Evolutionary conservation across 2,888 invertebrate species (phyloP).

Genomic region (Branchipolynoe longqiensis): DNA sequence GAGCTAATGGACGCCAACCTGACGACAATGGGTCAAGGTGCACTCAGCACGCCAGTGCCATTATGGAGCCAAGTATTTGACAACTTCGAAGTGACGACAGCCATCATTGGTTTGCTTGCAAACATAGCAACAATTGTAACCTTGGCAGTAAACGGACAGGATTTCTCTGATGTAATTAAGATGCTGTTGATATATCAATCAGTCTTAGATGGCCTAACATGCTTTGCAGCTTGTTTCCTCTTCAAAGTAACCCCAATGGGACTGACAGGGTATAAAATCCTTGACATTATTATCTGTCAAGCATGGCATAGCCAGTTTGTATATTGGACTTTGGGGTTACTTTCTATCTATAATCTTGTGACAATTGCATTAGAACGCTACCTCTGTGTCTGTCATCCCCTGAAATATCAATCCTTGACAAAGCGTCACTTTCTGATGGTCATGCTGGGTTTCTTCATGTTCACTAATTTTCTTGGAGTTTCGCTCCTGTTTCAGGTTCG

Average conservation of each 20-base stretch:
- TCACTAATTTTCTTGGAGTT: background rate
- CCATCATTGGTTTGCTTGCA: constrained; percentile 16
- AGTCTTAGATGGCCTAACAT: background rate
- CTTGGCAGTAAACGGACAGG: background rate
- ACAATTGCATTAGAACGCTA: constrained; percentile 21
- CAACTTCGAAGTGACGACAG: background rate
- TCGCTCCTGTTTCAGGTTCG: background rate
- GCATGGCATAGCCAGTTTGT: constrained; percentile 43
- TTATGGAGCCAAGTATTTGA: constrained; percentile 14
- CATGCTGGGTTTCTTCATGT: background rate
- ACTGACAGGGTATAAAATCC: background rate
- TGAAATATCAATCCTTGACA: background rate
- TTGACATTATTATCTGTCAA: constrained; percentile 33
- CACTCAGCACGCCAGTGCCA: no score
- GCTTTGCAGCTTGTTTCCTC: background rate
- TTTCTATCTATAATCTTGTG: no score
- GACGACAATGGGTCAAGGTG: no score
- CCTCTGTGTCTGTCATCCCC: constrained; percentile 26
- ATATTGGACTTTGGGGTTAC: background rate
- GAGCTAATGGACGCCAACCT: no score
- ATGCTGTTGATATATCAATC: constrained; percentile 47
- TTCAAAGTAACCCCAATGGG: background rate
- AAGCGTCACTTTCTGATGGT: background rate
- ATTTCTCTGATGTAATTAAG: constrained; percentile 33
- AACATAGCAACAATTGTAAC: constrained; percentile 18